Percentiles rank a stretch among this genome's conserved stretches.
Evolutionary conservation across 2,113 vertebrate species (phyloP).

Genomic region (Actenoides hombroni): DNA sequence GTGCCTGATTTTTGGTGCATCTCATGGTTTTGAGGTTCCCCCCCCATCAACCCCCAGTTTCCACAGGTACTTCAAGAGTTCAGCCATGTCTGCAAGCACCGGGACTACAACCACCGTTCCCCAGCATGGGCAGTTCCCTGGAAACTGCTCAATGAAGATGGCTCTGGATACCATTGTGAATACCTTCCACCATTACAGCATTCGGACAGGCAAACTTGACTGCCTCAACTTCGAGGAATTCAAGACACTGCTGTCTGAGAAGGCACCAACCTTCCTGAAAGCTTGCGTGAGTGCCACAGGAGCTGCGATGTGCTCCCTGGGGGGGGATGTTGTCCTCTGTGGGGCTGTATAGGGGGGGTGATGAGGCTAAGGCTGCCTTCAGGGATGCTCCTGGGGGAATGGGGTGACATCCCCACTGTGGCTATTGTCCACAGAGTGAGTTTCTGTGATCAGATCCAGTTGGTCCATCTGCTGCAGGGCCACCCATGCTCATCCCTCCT

Average conservation of each 20-base stretch:
- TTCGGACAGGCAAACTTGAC: fast-evolving
- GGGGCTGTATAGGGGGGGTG: neutral
- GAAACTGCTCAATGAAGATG: neutral
- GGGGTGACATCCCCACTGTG: neutral
- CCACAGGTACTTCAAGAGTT: neutral
- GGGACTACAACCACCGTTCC: fast-evolving
- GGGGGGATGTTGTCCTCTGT: fast-evolving
- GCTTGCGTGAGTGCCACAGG: neutral
- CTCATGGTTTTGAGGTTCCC: fast-evolving
- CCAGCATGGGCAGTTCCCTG: fast-evolving
- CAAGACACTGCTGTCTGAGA: fast-evolving
- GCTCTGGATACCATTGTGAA: neutral
- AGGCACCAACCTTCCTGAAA: neutral
- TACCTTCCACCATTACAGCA: neutral
- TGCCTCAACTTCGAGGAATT: fast-evolving
- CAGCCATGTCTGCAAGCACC: conserved; percentile 2
- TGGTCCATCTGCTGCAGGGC: neutral
- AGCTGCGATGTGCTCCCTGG: neutral
- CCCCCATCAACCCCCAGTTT: neutral
- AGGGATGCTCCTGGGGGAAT: neutral
- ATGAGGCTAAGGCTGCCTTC: neutral
- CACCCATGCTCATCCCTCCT: fast-evolving
- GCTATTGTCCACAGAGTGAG: too few species aligned
- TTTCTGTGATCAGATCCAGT: neutral
- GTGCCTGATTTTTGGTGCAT: neutral